A percentile compares a stretch with the other conserved stretches of the same genome.
Conservation (phyloP, 2,113 vertebrate species). For the Stomatorhinus ivindoensis region DNA sequence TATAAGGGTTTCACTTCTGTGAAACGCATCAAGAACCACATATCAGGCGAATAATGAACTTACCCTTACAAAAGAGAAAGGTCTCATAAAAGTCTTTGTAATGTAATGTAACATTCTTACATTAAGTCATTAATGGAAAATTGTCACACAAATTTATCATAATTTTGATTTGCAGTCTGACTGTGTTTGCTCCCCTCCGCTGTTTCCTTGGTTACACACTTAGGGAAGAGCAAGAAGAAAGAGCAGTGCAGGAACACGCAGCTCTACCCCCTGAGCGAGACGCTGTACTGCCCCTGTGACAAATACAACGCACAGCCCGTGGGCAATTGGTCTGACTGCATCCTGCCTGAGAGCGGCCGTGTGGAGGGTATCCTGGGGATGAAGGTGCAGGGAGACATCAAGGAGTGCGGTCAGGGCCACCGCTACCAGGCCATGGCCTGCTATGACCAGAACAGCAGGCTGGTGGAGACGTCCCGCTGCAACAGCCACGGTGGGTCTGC, state of each 20-base stretch:
- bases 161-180: background rate
- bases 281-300: constrained; percentile 90
- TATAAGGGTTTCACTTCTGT: background rate
- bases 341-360: constrained; percentile 78
- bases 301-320: constrained; percentile 92
- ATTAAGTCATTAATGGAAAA: background rate
- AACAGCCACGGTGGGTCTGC: constrained; percentile 81
- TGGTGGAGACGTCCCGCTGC: constrained; percentile 87
- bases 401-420: constrained; percentile 92
- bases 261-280: constrained; percentile 81
- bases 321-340: constrained; percentile 95
- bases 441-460: constrained; percentile 85
- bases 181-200: background rate
- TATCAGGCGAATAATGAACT: background rate
- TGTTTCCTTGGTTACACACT: background rate
- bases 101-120: background rate
- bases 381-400: constrained; percentile 83
- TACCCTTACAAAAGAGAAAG: background rate
- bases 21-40: background rate
- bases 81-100: background rate
- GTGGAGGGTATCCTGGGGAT: constrained; percentile 71
- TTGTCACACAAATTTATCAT: background rate
- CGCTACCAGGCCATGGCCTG: constrained; percentile 94
- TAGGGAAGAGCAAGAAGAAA: constrained; percentile 93
- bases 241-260: constrained; percentile 92